phyloP scores from a whole-genome alignment of 2,113 vertebrate species.

The Saguinus midas region DNA sequence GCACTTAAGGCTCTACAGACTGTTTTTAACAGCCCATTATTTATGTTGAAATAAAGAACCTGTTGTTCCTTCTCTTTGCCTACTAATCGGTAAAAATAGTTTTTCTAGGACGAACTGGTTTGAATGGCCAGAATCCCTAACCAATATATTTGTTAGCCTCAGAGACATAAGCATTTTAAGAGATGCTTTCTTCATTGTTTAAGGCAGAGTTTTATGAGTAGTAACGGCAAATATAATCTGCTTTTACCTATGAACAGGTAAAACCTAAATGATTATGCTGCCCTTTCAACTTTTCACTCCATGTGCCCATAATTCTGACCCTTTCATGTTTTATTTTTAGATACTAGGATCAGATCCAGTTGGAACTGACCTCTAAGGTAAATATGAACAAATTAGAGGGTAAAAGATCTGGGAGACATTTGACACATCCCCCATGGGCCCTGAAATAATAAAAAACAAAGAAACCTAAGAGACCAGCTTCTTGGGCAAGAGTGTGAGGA shows the following conservation, averaged over 20 bases:
- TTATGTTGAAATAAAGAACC: background rate
- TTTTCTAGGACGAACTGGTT: background rate
- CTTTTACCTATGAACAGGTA: background rate
- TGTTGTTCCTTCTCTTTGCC: background rate
- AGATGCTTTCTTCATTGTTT: background rate
- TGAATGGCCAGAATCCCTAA: background rate
- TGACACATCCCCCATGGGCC: constrained; percentile 25
- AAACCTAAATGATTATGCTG: background rate
- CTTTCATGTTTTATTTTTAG: background rate
- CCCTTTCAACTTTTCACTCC: background rate
- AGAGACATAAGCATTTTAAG: background rate
- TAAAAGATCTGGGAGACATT: constrained; percentile 57
- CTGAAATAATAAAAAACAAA: constrained; percentile 57
- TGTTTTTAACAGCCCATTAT: background rate
- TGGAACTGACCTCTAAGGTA: constrained; percentile 39
- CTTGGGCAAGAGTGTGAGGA: background rate
- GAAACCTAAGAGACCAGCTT: constrained; percentile 17
- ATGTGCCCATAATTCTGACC: background rate
- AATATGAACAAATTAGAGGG: constrained; percentile 70
- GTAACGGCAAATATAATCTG: background rate
- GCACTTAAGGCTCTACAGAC: background rate
- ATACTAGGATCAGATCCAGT: background rate
- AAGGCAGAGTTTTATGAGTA: background rate
- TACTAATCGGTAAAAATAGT: background rate
- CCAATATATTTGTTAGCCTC: background rate